Evolutionary conservation across 2,797 vertebrate genomes (phyloP).

Genomic region (Rachycentron canadum): DNA sequence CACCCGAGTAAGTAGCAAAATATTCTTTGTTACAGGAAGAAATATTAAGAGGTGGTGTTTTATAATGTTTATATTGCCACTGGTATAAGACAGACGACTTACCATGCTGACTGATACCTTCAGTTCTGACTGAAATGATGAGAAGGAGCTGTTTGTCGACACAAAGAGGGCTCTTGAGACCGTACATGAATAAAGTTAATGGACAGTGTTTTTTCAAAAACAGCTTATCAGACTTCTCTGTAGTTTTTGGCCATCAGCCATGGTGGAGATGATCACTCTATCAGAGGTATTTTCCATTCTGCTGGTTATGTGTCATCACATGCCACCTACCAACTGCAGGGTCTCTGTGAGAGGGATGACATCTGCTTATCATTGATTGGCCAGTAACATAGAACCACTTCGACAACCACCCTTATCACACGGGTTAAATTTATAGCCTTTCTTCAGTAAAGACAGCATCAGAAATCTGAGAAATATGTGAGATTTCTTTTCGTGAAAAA

Average conservation of each 20-base stretch:
- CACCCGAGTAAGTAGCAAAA: conserved; percentile 4
- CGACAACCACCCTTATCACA: conserved; percentile 37
- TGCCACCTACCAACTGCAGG: conserved; percentile 76
- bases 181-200: conserved; percentile 60
- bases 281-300: conserved; percentile 84
- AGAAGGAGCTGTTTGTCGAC: conserved; percentile 45
- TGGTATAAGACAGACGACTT: background rate
- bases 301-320: conserved; percentile 79
- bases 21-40: conserved; percentile 10
- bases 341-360: conserved; percentile 68
- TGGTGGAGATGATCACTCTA: conserved; percentile 80
- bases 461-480: background rate
- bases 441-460: conserved; percentile 24
- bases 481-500: background rate
- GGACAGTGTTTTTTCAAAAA: conserved; percentile 68
- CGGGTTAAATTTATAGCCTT: conserved; percentile 63
- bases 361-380: conserved; percentile 64
- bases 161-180: conserved; percentile 63
- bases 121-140: conserved; percentile 22
- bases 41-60: conserved; percentile 13
- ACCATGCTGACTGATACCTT: conserved; percentile 8
- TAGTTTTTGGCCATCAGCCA: conserved; percentile 60
- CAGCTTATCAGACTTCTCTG: conserved; percentile 70
- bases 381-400: conserved; percentile 55
- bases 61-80: conserved; percentile 12